Conservation (phyloP, 2,888 invertebrate genomes). For the Scelioninae gen. 2 region DNA sequence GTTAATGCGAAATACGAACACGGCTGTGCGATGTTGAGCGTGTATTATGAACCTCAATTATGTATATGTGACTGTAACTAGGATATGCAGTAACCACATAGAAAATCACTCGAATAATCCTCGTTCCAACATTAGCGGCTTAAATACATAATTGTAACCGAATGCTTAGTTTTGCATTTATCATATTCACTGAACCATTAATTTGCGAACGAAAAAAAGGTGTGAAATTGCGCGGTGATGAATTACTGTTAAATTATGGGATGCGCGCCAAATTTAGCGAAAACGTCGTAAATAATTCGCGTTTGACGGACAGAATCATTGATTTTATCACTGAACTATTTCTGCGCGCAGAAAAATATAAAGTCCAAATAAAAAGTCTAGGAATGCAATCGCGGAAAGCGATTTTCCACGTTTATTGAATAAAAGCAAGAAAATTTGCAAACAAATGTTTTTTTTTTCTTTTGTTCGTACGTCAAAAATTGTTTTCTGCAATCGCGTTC, state of each 20-base stretch:
- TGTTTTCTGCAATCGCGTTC: too few relatives aligned
- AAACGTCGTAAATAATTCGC: too few relatives aligned
- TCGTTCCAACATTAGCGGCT: constrained; percentile 20
- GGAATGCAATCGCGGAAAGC: too few relatives aligned
- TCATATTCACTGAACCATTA: constrained; percentile 22
- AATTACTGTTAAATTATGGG: background rate
- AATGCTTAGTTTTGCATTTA: constrained; percentile 36
- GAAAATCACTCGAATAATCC: constrained; percentile 34
- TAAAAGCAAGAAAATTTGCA: too few relatives aligned
- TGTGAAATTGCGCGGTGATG: constrained; percentile 17
- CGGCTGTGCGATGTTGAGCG: constrained; percentile 35
- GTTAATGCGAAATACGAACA: constrained; percentile 52
- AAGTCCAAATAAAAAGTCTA: too few relatives aligned
- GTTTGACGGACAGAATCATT: too few relatives aligned
- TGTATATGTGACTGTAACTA: constrained; percentile 30
- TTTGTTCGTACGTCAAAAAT: too few relatives aligned
- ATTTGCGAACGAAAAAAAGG: constrained; percentile 10
- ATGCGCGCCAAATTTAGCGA: background rate
- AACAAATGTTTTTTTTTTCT: too few relatives aligned
- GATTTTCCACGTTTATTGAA: too few relatives aligned
- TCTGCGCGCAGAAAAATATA: too few relatives aligned
- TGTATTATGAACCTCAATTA: constrained; percentile 41
- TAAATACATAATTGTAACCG: constrained; percentile 20
- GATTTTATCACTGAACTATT: too few relatives aligned
- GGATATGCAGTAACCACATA: constrained; percentile 28